Evolutionary conservation across 2,888 invertebrate genomes (phyloP), one percentile per base, ranked within the genome.

Genomic region (Mythimna vitellina): DNA sequence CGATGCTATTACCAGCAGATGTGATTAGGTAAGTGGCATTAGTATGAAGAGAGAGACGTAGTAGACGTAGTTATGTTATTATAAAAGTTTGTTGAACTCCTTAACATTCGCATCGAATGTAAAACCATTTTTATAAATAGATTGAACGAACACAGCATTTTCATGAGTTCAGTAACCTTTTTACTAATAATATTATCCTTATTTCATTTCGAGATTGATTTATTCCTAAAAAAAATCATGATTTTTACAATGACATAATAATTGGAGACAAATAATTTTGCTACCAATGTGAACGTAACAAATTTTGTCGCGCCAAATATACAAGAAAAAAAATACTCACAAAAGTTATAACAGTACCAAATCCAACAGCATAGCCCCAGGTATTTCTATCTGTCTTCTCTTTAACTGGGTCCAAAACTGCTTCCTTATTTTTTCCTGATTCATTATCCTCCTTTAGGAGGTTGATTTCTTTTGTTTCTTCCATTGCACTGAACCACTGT

Each of bases 301-400:
- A 78, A n/a, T 2, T 22, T 49, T 22, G 1, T 20, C 22, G 14
- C 32, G 9, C 17, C 10, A 32, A 20, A 68, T 25, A 57, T 42
- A 4, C 4, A 42, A 42, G n/a, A n/a, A 42, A 62, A 25, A n/a
- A 5, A 64, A 14, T 85, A 95, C 97, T 97, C 91, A 97, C 97
- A 90, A 97, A 97, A 63, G 97, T 96, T 38, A 97, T 90, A 62
- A 97, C 94, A 71, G 97, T 96, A 29, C 97, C 97, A 32, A 97
- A 89, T 62, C 97, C 97, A 49, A 97, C 97, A 66, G 96, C 93
- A 92, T 97, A 97, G 7, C 97, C 97, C 97, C 97, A 97, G 25
- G 75, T 82, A 60, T 91, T 90, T n/a, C 51, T 85, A 57, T 88
- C 86, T 20, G 71, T 70, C 63, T 77, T 74, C 58, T 85, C 81